Conservation (phyloP, 2,113 vertebrate species). For the Podarcis raffonei region DNA sequence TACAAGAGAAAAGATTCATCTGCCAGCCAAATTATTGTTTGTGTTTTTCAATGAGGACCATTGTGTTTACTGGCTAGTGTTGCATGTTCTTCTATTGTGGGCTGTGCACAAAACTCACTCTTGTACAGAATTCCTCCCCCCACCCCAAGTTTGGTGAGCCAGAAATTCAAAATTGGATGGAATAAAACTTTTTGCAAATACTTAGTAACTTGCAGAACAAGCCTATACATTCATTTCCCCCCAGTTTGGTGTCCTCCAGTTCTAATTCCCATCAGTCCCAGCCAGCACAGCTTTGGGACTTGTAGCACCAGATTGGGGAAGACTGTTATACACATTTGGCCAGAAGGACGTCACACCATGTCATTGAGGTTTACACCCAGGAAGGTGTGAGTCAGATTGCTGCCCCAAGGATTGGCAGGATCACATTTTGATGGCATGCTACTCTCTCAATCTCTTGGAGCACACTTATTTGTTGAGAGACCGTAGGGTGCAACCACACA, state of each 20-base stretch:
- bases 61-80: slow-evolving; percentile 34
- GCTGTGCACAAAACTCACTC: no score
- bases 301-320: no score
- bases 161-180: no score
- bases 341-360: background rate
- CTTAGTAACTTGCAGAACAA: background rate
- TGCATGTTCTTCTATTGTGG: background rate
- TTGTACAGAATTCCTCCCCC: background rate
- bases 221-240: no score
- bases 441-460: background rate
- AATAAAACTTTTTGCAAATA: background rate
- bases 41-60: background rate
- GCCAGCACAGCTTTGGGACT: no score
- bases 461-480: background rate
- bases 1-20: background rate
- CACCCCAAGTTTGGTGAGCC: background rate
- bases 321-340: background rate
- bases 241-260: no score
- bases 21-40: background rate
- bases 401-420: background rate
- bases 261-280: no score
- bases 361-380: background rate
- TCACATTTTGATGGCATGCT: background rate
- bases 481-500: background rate
- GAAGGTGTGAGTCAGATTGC: background rate